These are phyloP conservation scores for Xanthorhoe spadicearia DNA, from an alignment of 2,888 invertebrate species.

Conservation along the genomic window DNA sequence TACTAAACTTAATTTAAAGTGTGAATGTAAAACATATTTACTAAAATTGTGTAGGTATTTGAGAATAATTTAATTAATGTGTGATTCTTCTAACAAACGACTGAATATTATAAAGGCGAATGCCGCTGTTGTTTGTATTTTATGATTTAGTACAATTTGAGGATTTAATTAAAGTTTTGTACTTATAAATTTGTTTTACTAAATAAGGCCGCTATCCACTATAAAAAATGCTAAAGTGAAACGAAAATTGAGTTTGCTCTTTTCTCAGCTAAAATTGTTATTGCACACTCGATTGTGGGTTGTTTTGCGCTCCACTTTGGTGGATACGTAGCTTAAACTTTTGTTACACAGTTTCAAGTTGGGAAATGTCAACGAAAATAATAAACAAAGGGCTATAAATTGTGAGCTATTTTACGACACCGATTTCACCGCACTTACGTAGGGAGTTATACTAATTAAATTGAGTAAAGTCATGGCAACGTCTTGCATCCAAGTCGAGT, in stretches of 20 bases:
- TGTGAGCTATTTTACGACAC: conserved; percentile 21
- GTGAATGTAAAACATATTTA: conserved; percentile 6
- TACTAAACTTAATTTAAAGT: conserved; percentile 3
- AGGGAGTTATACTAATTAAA: conserved; percentile 45
- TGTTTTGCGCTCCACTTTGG: neutral
- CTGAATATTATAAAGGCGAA: conserved; percentile 19
- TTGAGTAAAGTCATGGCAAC: conserved; percentile 43
- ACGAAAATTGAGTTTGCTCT: neutral
- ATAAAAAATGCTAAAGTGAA: neutral
- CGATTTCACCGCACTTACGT: conserved; percentile 19
- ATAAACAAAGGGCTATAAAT: conserved; percentile 10
- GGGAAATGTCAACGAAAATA: neutral
- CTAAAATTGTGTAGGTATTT: conserved; percentile 7
- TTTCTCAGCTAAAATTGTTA: neutral
- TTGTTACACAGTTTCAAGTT: conserved; percentile 1
- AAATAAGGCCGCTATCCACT: neutral
- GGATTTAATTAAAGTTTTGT: conserved; percentile 13
- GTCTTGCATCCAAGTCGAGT: conserved; percentile 47
- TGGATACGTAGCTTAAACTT: neutral
- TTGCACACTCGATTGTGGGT: neutral
- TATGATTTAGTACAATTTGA: conserved; percentile 11
- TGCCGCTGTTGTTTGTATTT: conserved; percentile 8
- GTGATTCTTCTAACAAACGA: conserved; percentile 18
- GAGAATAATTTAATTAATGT: conserved; percentile 7
- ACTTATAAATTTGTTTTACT: neutral